These are phyloP conservation scores for Gopherus flavomarginatus DNA, from an alignment of 2,113 vertebrate genomes.

Conservation along the genomic window DNA sequence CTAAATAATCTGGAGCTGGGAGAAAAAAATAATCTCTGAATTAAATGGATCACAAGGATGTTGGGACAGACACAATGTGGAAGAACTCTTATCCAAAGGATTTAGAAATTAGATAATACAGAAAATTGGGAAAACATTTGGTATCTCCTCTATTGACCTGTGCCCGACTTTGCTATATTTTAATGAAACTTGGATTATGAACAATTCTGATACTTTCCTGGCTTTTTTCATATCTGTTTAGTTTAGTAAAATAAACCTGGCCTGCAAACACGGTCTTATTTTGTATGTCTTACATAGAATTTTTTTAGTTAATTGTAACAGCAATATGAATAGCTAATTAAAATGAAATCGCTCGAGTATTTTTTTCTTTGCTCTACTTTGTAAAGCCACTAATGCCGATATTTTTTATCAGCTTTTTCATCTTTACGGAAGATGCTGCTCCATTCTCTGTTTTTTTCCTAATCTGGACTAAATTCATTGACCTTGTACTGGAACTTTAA, in stretches of 20 bases:
- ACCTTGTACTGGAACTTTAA: rapidly evolving
- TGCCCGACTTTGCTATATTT: not conserved
- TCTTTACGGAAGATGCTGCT: not conserved
- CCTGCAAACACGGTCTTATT: not conserved
- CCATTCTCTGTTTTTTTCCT: not conserved
- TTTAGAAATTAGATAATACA: not conserved
- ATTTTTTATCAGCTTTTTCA: not conserved
- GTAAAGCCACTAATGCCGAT: not conserved
- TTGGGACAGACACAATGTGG: not conserved
- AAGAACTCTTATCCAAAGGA: not conserved
- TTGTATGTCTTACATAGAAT: not conserved
- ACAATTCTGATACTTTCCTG: not conserved
- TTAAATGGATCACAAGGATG: not conserved
- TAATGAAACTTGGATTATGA: not conserved
- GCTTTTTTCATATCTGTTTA: not conserved
- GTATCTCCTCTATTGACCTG: not conserved
- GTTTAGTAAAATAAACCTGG: not conserved
- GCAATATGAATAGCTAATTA: not conserved
- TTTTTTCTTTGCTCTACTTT: not conserved
- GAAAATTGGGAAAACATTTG: not conserved
- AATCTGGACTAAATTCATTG: not conserved
- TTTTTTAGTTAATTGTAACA: not conserved
- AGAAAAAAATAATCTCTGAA: not conserved
- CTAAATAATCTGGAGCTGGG: not conserved
- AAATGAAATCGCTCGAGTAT: not conserved